These are phyloP conservation scores for Drosophila obscura DNA, from an alignment of 1,140 invertebrate genomes.

Conservation along the genomic window DNA sequence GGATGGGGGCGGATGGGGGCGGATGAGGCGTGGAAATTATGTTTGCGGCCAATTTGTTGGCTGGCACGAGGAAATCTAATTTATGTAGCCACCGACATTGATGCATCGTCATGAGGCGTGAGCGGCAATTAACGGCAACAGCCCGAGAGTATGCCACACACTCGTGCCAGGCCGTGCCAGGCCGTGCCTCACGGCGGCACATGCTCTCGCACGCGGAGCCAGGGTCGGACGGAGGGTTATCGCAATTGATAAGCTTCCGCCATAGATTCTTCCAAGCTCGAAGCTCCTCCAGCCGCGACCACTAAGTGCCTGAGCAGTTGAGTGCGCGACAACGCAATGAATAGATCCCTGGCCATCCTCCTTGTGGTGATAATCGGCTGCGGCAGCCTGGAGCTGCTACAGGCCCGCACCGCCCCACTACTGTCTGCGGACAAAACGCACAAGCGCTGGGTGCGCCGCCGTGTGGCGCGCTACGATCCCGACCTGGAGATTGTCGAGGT, in stretches of 20 bases:
- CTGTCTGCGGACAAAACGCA: conserved; percentile 11
- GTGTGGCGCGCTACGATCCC: conserved; percentile 11
- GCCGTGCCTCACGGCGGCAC: too few relatives aligned
- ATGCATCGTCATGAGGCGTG: conserved; percentile 37
- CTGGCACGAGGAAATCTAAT: conserved; percentile 24
- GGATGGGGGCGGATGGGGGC: background rate
- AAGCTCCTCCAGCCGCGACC: background rate
- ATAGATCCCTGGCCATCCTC: conserved; percentile 28
- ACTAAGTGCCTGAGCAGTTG: conserved; percentile 7
- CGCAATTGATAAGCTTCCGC: conserved; percentile 30
- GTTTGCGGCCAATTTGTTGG: conserved; percentile 51
- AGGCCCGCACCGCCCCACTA: conserved; percentile 13
- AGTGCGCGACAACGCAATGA: conserved; percentile 29
- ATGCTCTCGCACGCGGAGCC: background rate
- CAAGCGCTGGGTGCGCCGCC: conserved; percentile 29
- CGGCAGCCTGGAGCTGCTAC: conserved; percentile 6
- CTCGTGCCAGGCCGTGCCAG: background rate
- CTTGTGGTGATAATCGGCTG: conserved; percentile 7
- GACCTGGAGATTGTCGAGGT: conserved; percentile 51
- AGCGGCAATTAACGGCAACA: conserved; percentile 6
- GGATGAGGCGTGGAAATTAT: conserved; percentile 36
- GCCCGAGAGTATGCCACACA: conserved; percentile 43
- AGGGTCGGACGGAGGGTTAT: conserved; percentile 46
- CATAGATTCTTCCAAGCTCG: background rate
- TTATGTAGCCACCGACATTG: conserved; percentile 46